Evolutionary conservation across 2,797 vertebrate species (phyloP), one percentile per base, ranked within the genome.

Genomic region (Leptoclinus maculatus): DNA sequence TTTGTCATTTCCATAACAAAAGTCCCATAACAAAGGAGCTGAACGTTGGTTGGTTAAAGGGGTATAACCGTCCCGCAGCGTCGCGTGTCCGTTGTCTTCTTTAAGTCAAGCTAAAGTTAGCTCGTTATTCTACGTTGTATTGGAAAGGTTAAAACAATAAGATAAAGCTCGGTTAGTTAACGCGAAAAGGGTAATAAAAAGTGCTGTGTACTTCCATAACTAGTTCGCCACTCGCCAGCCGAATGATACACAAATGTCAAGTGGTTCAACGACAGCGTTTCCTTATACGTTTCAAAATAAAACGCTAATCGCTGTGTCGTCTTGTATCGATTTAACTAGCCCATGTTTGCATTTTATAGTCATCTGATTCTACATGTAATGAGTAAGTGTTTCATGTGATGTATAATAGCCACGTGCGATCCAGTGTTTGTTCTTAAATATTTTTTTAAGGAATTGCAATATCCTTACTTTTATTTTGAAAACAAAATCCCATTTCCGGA

Each of bases 201-300:
- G 7, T 32, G 0, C 2, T 11, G 6, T 14, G 2, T 9, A 17
- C 38, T 34, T 47, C 17, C 19, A 51, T 3, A 41, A 47, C 5
- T 10, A 29, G 25, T 65, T 17, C 16, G 21, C 49, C 9, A 11
- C 45, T 25, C 14, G 1, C 12, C 11, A 45, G 5, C 17, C 17
- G 5, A 10, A 0, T 10, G 17, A 12, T 0, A 29, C 5, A 43
- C n/a, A 14, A 0, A 2, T 17, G 27, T 19, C 7, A 79, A 79
- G 66, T 6, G 10, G 0, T 0, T 34, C 0, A 36, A 53, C n/a
- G 1, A 25, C 5, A 1, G 21, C 7, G 36, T 25, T 83, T 77
- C 69, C 60, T 54, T 3, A 0, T 4, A 0, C 0, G n/a, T 71
- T 86, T 83, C 72, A 85, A 78, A 86, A 74, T 87, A 74, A 2